Evolutionary conservation across 2,888 invertebrate genomes (phyloP).

Genomic region (Alcis repandata): DNA sequence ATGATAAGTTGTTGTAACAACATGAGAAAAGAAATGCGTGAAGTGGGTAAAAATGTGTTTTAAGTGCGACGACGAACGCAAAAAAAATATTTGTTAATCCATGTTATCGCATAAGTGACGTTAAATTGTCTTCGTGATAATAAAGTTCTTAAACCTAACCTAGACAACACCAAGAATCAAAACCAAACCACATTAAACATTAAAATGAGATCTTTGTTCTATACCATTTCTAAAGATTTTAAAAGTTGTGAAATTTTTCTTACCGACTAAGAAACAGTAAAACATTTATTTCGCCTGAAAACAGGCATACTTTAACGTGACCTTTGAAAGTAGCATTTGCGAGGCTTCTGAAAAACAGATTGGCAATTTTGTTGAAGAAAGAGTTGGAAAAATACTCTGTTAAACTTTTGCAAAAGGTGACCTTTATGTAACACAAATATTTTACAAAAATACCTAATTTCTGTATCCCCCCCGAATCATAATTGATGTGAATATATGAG

Average conservation of each 20-base stretch:
- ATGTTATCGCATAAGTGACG: too few species aligned
- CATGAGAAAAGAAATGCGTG: too few species aligned
- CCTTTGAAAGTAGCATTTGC: background rate
- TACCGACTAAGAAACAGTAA: background rate
- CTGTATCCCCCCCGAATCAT: too few species aligned
- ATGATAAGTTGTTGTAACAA: too few species aligned
- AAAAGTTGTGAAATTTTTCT: conserved; percentile 2
- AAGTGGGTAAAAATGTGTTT: too few species aligned
- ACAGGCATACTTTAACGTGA: background rate
- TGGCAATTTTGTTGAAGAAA: background rate
- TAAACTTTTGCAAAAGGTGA: background rate
- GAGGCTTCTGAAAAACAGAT: conserved; percentile 6
- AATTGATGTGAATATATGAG: too few species aligned
- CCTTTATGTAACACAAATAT: background rate
- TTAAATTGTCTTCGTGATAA: too few species aligned
- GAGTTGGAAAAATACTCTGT: background rate
- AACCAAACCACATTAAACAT: background rate
- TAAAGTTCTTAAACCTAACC: too few species aligned
- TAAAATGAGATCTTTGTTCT: conserved; percentile 1
- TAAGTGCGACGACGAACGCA: too few species aligned
- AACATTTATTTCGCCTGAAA: background rate
- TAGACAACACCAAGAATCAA: too few species aligned
- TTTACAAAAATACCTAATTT: background rate
- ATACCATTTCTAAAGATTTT: background rate
- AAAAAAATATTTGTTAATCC: too few species aligned